A percentile compares a stretch with the other conserved stretches of the same genome.
phyloP scores from a whole-genome alignment of 2,888 invertebrate species.

The Sinotaia quadrata region DNA sequence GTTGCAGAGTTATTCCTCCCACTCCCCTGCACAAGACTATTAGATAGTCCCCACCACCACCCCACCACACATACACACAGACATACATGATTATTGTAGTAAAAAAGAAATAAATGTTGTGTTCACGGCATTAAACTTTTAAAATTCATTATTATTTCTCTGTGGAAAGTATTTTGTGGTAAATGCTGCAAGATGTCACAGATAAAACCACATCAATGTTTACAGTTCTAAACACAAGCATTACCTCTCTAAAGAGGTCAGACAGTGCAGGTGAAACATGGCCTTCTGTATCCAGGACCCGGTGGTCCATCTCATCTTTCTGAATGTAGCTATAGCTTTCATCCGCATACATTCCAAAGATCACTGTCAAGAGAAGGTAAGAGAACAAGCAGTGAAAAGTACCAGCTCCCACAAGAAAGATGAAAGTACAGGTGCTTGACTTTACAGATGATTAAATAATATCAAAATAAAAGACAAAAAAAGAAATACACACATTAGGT shows the following conservation, averaged over 20 bases:
- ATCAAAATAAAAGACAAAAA: background rate
- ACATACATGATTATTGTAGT: no score
- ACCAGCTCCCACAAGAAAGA: background rate
- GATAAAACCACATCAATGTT: no score
- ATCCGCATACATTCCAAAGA: conserved; percentile 89
- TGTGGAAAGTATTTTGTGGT: no score
- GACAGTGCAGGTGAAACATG: conserved; percentile 73
- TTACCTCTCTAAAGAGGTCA: conserved; percentile 74
- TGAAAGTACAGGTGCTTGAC: background rate
- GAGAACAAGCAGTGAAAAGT: background rate
- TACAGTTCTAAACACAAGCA: no score
- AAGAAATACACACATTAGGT: background rate
- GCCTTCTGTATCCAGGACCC: conserved; percentile 74
- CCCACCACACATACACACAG: no score
- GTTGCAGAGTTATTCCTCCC: no score
- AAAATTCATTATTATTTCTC: no score
- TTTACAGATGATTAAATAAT: background rate
- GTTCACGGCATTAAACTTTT: no score
- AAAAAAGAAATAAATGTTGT: no score
- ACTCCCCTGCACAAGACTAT: no score
- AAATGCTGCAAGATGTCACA: no score
- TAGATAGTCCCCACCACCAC: no score
- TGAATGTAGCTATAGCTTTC: conserved; percentile 83
- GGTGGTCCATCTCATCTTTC: conserved; percentile 81
- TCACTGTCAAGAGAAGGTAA: conserved; percentile 78